phyloP scores from a whole-genome alignment of 2,888 invertebrate genomes.

The Penaeus monodon region DNA sequence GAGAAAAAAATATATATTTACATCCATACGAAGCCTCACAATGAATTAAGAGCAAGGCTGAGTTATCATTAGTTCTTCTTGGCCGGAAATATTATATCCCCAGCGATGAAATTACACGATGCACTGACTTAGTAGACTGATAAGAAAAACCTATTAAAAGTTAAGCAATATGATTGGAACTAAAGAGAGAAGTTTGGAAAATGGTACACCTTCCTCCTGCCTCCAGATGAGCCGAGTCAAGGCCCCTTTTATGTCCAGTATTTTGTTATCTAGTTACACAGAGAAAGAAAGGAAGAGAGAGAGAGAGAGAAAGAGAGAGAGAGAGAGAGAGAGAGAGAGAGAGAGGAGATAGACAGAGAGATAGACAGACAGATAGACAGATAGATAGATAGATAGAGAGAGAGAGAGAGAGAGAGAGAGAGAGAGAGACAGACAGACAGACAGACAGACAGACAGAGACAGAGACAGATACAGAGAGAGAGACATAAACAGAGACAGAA shows the following conservation, averaged over 20 bases:
- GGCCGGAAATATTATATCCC: slow-evolving; percentile 56
- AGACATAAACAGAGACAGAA: not conserved
- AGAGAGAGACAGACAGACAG: not conserved
- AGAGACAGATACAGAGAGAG: not conserved
- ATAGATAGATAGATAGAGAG: not conserved
- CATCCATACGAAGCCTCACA: not conserved
- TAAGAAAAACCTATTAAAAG: slow-evolving; percentile 59
- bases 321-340: too few species aligned
- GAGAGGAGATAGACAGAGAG: too few species aligned
- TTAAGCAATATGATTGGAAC: slow-evolving; percentile 53
- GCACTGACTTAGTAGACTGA: slow-evolving; percentile 60
- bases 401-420: not conserved
- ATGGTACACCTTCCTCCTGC: slow-evolving; percentile 36
- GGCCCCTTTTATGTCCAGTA: slow-evolving; percentile 6
- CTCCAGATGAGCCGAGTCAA: slow-evolving; percentile 15
- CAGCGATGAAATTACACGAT: slow-evolving; percentile 52
- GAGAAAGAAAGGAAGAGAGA: not conserved
- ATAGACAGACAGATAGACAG: too few species aligned
- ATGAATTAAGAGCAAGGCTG: slow-evolving; percentile 28
- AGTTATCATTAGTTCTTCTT: slow-evolving; percentile 42
- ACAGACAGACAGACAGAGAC: not conserved
- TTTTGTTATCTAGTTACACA: not conserved
- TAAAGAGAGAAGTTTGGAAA: slow-evolving; percentile 51
- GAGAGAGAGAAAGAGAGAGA: not conserved
- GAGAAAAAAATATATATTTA: not conserved